Evolutionary conservation across 2,113 vertebrate species (phyloP).

Genomic region (Promerops cafer): DNA sequence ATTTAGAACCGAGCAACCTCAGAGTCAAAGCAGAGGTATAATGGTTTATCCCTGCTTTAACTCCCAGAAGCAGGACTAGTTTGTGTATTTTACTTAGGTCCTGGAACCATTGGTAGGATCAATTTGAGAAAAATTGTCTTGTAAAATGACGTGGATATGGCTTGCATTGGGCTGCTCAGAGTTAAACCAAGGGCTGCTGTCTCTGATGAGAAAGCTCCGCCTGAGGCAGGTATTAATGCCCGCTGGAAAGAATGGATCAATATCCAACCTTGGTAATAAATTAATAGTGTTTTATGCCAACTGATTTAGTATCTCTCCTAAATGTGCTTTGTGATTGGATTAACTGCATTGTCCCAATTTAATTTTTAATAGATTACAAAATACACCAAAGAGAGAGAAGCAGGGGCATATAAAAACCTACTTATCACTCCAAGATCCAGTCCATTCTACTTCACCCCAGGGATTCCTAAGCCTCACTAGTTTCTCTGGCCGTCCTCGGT

Average conservation of each 20-base stretch:
- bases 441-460: conserved; percentile 89
- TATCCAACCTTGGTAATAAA: not conserved
- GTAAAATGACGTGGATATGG: not conserved
- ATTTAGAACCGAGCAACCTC: not conserved
- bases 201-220: not conserved
- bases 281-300: conserved; percentile 25
- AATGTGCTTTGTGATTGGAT: not conserved
- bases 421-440: conserved; percentile 86
- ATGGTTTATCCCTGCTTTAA: not conserved
- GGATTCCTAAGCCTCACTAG: conserved; percentile 82
- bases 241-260: not conserved
- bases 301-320: not conserved
- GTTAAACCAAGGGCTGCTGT: not conserved
- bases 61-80: not conserved
- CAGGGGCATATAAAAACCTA: conserved; percentile 49
- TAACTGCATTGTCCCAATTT: not conserved
- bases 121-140: not conserved
- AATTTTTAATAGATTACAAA: not conserved
- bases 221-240: not conserved
- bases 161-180: not conserved
- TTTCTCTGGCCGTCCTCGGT: conserved; percentile 56
- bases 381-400: not conserved
- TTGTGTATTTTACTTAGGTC: not conserved
- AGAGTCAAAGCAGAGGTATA: not conserved
- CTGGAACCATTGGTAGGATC: not conserved